Evolutionary conservation across 2,113 vertebrate species (phyloP), one percentile per base, ranked within the genome.

Genomic region (Morone chrysops): DNA sequence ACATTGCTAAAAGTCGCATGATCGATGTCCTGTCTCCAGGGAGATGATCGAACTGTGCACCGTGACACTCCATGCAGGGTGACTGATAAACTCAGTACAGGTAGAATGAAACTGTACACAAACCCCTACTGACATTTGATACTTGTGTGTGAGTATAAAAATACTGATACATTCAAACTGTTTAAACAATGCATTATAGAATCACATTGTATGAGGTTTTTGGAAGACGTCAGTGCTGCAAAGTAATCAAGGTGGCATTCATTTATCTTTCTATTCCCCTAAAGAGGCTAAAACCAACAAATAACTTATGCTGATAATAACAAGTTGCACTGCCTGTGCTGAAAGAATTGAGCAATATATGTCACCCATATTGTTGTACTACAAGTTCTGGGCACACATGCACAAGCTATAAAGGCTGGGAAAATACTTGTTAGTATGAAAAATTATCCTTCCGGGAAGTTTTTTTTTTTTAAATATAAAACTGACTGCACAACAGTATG

Each of bases 1-100:
- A 47, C 51, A 4, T 13, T 43, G 77, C 53, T 85, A 66, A 82
- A 86, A 80, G 85, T 81, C 60, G 43, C 56, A 36, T 83, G 89
- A 91, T 86, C 13, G 31, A 90, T 89, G 87, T 18, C 13, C 38
- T 31, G 79, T 82, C 78, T 73, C 56, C 63, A 5, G 38, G 14
- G 80, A 65, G 65, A 69, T 18, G 6, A 59, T 36, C 4, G 17
- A 59, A 77, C 62, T 1, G 47, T 22, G 61, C 65, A 38, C 25
- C 22, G 12, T 25, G 77, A 81, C 77, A 22, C 45, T 54, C 38
- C 9, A 18, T 54, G 20, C 73, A n/a, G 36, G 43, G 36, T 67
- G 78, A 83, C 66, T 76, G 31, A 66, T 47, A 74, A 83, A 81
- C 66, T 75, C 47, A 1, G 48, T 13, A 8, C 20, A 75, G 48